Percentiles rank a stretch among this genome's conserved stretches.
These are phyloP conservation scores for Ciconia stormi DNA, from an alignment of 2,113 vertebrate species.

Conservation along the genomic window DNA sequence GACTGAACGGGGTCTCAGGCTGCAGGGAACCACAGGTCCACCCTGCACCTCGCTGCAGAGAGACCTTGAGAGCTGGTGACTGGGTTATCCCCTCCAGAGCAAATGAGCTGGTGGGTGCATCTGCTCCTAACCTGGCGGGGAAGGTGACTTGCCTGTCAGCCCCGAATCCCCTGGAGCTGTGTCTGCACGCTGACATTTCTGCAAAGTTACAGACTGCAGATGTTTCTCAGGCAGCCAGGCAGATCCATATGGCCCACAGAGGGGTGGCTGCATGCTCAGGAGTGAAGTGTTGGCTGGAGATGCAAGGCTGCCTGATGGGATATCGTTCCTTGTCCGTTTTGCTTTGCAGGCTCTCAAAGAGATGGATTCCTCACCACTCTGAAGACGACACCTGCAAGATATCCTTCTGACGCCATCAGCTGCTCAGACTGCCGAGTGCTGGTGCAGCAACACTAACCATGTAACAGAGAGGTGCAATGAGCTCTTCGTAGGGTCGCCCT, in stretches of 20 bases:
- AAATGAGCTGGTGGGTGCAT: neutral
- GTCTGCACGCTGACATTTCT: rapidly evolving
- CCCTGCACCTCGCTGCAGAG: neutral
- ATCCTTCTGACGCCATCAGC: constrained; percentile 81
- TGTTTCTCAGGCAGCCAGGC: neutral
- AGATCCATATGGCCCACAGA: rapidly evolving
- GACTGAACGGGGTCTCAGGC: rapidly evolving
- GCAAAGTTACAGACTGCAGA: neutral
- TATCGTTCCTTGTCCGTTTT: neutral
- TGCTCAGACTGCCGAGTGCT: neutral
- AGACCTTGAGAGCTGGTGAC: neutral
- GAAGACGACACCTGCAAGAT: constrained; percentile 93
- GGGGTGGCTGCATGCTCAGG: neutral
- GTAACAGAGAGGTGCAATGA: neutral
- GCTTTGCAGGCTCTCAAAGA: constrained; percentile 83
- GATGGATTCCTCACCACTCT: constrained; percentile 82
- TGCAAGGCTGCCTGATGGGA: neutral
- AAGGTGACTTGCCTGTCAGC: neutral
- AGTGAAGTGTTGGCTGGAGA: neutral
- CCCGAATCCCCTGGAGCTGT: neutral
- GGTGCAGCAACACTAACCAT: neutral
- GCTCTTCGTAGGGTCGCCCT: neutral
- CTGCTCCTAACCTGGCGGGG: neutral
- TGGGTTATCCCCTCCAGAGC: neutral
- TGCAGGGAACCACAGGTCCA: neutral